Conservation (phyloP, 2,113 vertebrate genomes). For the Monarcha castaneiventris region DNA sequence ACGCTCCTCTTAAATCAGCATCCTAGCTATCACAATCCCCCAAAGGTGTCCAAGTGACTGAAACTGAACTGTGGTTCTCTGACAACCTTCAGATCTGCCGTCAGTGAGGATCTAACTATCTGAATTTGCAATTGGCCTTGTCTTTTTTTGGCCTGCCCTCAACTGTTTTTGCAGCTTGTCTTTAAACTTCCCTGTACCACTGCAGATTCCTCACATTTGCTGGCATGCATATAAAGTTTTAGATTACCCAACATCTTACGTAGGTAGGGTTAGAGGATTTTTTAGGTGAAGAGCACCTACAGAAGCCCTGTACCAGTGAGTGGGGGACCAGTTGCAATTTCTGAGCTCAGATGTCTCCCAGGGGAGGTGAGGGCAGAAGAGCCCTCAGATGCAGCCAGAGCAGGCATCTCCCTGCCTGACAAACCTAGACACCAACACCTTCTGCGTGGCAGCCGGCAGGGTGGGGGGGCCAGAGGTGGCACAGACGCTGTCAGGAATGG, state of each 20-base stretch:
- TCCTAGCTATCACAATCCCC: neutral
- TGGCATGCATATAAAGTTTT: neutral
- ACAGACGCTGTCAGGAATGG: fast-evolving
- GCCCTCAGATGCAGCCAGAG: neutral
- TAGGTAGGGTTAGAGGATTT: neutral
- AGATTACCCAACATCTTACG: fast-evolving
- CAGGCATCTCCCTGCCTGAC: too few relatives aligned
- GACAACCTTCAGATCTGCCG: fast-evolving
- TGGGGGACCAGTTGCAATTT: fast-evolving
- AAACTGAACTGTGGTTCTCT: neutral
- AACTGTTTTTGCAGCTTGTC: neutral
- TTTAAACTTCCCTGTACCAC: neutral
- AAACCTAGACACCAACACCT: fast-evolving
- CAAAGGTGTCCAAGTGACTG: neutral
- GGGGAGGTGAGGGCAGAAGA: neutral
- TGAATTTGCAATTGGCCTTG: neutral
- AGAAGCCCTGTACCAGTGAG: fast-evolving
- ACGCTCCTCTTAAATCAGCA: neutral
- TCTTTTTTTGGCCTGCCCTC: neutral
- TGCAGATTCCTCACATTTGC: neutral
- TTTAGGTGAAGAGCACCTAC: neutral
- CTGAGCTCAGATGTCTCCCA: neutral
- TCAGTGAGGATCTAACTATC: neutral
- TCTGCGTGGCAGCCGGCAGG: fast-evolving
- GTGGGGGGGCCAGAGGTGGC: too few relatives aligned